These are phyloP conservation scores for Gymnoscopelus braueri DNA, from an alignment of 2,797 vertebrate species.

Conservation along the genomic window DNA sequence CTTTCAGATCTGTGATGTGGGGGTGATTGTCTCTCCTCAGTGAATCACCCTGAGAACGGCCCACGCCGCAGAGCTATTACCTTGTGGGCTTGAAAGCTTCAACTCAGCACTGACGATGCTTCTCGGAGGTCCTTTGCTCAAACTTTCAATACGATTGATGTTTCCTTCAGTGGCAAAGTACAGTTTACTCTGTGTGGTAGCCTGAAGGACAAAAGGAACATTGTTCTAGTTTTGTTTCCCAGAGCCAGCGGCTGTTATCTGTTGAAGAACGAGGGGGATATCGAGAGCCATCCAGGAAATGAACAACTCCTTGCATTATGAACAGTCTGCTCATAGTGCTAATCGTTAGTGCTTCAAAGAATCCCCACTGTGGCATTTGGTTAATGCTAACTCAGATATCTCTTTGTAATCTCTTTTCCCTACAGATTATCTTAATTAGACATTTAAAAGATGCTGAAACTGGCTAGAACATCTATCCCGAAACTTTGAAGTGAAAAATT, in stretches of 20 bases:
- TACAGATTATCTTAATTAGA: slow-evolving; percentile 11
- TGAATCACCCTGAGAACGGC: slow-evolving; percentile 11
- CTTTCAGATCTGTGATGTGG: slow-evolving; percentile 5
- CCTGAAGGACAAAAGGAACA: slow-evolving; percentile 53
- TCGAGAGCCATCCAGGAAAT: slow-evolving; percentile 38
- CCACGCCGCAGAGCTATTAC: not conserved
- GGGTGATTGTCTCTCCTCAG: slow-evolving; percentile 1
- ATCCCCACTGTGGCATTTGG: slow-evolving; percentile 23
- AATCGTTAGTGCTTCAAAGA: slow-evolving; percentile 33
- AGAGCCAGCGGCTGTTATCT: slow-evolving; percentile 49
- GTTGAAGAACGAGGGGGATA: slow-evolving; percentile 19
- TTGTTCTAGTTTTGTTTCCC: slow-evolving; percentile 53
- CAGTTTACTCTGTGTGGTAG: slow-evolving; percentile 23
- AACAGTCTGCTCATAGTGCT: slow-evolving; percentile 36
- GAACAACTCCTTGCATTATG: slow-evolving; percentile 39
- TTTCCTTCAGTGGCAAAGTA: slow-evolving; percentile 3
- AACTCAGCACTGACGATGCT: not conserved
- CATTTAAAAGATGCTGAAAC: slow-evolving; percentile 13
- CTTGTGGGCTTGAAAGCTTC: slow-evolving; percentile 10
- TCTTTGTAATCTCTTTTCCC: slow-evolving; percentile 24
- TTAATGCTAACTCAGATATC: slow-evolving; percentile 31
- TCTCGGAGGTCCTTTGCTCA: not conserved
- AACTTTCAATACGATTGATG: slow-evolving; percentile 12
- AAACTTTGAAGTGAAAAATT: not conserved
- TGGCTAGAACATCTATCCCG: not conserved